Evolutionary conservation across 1,140 invertebrate species (phyloP), one percentile per base, ranked within the genome.

Genomic region (Saccostrea glomerata): DNA sequence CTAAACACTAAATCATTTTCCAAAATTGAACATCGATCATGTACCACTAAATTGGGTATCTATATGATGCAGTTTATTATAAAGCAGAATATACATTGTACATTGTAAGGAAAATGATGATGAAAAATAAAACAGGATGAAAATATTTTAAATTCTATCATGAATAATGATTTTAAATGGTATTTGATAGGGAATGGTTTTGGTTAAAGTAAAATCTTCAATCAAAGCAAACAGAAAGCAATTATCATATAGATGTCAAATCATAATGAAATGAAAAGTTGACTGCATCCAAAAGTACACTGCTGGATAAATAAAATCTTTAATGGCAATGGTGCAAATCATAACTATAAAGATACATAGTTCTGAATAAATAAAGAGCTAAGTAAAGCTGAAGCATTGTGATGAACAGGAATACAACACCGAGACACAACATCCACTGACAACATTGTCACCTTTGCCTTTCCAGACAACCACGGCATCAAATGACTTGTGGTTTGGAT

Each of bases 381-480:
- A 63, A 0, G n/a, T 0, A 47, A 63, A 63, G 58, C 58, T 20
- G 13, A 20, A 5, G n/a, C 58, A 63, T 63, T n/a, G 15, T 63
- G 17, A 63, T 63, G 15, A 20, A 63, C 58, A 17, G 4, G 17
- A n/a, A 63, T n/a, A 63, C 58, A 63, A 63, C 58, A 63, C 58
- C 7, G 6, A 20, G 0, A 63, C 58, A 63, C 58, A 60, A 73
- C 66, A 73, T 25, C n/a, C 23, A 70, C 11, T 20, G 58, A 73
- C 70, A 23, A 9, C 6, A 54, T 47, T 30, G 40, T 90, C 91
- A 92, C 91, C 92, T 92, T 92, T 94, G 87, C 93, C 93, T 90
- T 92, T 93, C 93, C 92, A 93, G n/a, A 93, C 90, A 58, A 94
- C 92, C 70, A 94, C 86, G 36, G 93, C 93, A 90, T 94, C 93